Percentiles rank a stretch among this genome's conserved stretches.
Conservation (phyloP, 2,113 vertebrate genomes). For the Zapus hudsonius region DNA sequence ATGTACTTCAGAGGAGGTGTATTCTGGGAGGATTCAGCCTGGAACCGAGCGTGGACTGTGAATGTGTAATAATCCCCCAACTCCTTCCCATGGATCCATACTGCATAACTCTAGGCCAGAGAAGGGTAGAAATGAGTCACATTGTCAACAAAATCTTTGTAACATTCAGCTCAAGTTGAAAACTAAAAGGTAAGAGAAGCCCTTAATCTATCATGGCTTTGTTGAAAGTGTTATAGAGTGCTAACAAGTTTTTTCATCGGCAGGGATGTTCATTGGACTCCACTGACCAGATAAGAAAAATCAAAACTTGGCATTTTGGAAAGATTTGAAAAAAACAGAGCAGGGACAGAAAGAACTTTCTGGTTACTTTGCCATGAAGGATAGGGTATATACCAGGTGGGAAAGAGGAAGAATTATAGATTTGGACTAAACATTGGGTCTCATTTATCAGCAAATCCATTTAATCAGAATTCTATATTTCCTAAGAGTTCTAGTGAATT, state of each 20-base stretch:
- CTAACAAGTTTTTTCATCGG: neutral
- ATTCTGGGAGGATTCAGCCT: neutral
- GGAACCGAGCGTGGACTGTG: neutral
- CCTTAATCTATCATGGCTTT: constrained; percentile 8
- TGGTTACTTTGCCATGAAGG: constrained; percentile 22
- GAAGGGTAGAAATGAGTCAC: constrained; percentile 45
- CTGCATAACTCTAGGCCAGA: constrained; percentile 28
- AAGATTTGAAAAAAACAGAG: constrained; percentile 35
- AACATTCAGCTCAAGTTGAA: constrained; percentile 53
- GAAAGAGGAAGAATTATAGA: constrained; percentile 34
- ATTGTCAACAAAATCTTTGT: constrained; percentile 58
- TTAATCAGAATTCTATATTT: constrained; percentile 48
- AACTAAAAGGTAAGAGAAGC: constrained; percentile 57
- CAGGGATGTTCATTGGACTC: constrained; percentile 32
- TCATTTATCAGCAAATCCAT: constrained; percentile 59
- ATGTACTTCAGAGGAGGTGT: neutral
- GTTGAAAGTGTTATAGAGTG: neutral
- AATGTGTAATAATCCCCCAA: neutral
- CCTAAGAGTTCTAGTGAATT: constrained; percentile 32
- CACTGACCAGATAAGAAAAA: constrained; percentile 22
- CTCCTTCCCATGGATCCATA: constrained; percentile 34
- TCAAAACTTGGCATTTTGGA: constrained; percentile 35
- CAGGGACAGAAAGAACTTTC: constrained; percentile 45
- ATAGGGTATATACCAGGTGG: constrained; percentile 8
- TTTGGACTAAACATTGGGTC: neutral